Conservation (phyloP, 2,797 vertebrate genomes). For the Protosalanx chinensis region DNA sequence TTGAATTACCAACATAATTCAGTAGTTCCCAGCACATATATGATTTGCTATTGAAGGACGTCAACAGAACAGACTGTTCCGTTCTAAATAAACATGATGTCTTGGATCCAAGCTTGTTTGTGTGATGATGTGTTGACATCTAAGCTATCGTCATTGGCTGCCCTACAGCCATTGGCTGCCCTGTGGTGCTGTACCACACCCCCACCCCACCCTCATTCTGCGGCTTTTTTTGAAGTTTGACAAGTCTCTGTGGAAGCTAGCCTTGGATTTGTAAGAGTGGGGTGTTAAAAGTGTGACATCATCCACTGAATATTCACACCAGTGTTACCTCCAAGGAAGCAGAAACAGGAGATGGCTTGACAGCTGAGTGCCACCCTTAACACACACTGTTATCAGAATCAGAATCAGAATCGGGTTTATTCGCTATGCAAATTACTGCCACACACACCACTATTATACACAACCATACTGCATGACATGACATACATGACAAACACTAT, state of each 20-base stretch:
- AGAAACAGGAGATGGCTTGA: constrained; percentile 66
- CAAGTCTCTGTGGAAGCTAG: constrained; percentile 68
- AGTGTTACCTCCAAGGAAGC: constrained; percentile 62
- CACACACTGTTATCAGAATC: constrained; percentile 23
- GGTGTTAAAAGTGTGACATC: constrained; percentile 65
- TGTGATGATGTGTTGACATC: constrained; percentile 43
- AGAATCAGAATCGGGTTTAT: too few species aligned
- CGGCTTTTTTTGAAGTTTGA: constrained; percentile 67
- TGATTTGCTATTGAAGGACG: constrained; percentile 17
- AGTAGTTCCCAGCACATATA: not conserved
- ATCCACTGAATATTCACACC: constrained; percentile 68
- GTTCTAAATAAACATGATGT: constrained; percentile 39
- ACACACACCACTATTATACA: constrained; percentile 1
- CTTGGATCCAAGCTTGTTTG: constrained; percentile 45
- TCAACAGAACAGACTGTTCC: constrained; percentile 54
- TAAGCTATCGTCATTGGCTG: not conserved
- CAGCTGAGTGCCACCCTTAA: constrained; percentile 57
- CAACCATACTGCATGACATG: constrained; percentile 4
- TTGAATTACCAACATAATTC: not conserved
- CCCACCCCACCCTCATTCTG: not conserved
- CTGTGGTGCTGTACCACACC: not conserved
- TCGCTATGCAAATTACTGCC: too few species aligned
- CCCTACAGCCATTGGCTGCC: too few species aligned
- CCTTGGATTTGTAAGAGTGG: constrained; percentile 57
- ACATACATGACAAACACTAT: constrained; percentile 4